A percentile compares a stretch with the other conserved stretches of the same genome.
Conservation (phyloP, 2,113 vertebrate species). For the Dromas ardeola region DNA sequence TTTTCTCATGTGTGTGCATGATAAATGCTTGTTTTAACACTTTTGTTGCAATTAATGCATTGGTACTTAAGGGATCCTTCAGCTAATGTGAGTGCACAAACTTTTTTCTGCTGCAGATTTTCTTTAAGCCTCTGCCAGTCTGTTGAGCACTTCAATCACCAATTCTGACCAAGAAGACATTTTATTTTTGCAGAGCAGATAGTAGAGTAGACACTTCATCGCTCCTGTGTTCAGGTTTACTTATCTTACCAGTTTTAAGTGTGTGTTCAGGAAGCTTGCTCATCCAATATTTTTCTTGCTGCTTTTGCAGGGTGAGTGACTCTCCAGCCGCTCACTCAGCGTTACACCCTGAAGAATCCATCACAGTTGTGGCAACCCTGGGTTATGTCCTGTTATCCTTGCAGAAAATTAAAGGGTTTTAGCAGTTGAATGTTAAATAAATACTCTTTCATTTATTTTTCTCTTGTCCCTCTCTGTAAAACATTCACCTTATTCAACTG, state of each 20-base stretch:
- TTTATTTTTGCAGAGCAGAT: not conserved
- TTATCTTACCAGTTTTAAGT: not conserved
- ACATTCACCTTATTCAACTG: not conserved
- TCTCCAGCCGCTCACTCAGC: not conserved
- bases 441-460: not conserved
- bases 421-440: not conserved
- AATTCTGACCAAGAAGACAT: not conserved
- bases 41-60: not conserved
- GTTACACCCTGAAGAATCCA: not conserved
- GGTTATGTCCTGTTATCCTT: not conserved
- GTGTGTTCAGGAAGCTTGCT: not conserved
- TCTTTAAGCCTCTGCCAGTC: not conserved
- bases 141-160: not conserved
- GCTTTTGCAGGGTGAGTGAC: not conserved
- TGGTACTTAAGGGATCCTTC: not conserved
- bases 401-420: not conserved
- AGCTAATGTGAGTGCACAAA: not conserved
- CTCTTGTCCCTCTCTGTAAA: not conserved
- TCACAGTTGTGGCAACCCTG: not conserved
- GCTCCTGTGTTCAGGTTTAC: not conserved
- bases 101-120: not conserved
- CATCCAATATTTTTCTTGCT: not conserved
- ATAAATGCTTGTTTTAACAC: not conserved
- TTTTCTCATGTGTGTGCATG: accelerated
- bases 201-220: not conserved